Evolutionary conservation across 2,113 vertebrate genomes (phyloP).

Genomic region (Oreochromis aureus): DNA sequence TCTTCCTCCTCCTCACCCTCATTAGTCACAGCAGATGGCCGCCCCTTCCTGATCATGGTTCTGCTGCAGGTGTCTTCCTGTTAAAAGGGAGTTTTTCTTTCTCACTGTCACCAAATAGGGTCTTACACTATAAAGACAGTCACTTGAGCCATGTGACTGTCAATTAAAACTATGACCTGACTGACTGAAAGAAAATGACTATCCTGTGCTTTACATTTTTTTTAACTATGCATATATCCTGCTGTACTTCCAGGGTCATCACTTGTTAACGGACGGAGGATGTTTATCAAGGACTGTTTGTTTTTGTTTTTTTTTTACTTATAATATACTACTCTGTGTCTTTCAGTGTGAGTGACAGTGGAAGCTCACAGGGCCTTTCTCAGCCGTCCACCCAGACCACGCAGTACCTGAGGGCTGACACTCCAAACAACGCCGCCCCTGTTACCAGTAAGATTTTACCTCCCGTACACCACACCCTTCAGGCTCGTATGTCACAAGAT

Average conservation of each 20-base stretch:
- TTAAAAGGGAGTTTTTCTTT: background rate
- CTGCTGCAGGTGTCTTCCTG: background rate
- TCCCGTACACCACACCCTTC: background rate
- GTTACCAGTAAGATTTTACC: constrained; percentile 88
- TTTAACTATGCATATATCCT: background rate
- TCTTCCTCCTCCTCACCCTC: background rate
- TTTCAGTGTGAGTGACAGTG: constrained; percentile 90
- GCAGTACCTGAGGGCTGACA: constrained; percentile 96
- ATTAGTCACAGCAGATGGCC: background rate
- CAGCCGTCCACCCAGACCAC: constrained; percentile 98
- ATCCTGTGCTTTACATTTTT: background rate
- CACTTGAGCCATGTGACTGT: background rate
- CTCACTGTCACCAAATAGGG: background rate
- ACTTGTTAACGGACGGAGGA: background rate
- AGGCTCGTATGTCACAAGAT: background rate
- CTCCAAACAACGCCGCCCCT: constrained; percentile 93
- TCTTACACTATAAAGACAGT: background rate
- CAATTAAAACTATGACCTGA: background rate
- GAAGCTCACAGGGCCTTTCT: constrained; percentile 94
- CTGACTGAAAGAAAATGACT: background rate
- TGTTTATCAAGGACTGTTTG: background rate
- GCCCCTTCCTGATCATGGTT: background rate
- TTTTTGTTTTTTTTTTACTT: fast-evolving
- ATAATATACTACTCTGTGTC: background rate
- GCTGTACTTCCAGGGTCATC: background rate